Evolutionary conservation across 2,797 vertebrate species (phyloP).

Genomic region (Sciaenops ocellatus): DNA sequence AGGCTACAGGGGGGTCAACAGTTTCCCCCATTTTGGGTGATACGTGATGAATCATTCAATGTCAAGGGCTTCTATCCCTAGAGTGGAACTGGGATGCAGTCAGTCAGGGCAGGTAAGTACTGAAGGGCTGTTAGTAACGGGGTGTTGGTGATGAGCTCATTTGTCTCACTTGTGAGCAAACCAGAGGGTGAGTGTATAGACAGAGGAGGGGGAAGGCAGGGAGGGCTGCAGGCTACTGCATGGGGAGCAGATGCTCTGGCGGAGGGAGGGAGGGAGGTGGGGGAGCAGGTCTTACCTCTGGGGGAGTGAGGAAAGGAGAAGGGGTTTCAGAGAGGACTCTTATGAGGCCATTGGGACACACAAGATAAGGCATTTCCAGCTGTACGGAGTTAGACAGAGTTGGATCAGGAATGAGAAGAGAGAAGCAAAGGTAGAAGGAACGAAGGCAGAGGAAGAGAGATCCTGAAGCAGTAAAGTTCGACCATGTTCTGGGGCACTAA

Average conservation of each 20-base stretch:
- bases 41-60: slow-evolving; percentile 11
- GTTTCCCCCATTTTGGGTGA: slow-evolving; percentile 4
- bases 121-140: slow-evolving; percentile 64
- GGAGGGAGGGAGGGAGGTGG: neutral
- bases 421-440: slow-evolving; percentile 40
- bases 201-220: neutral
- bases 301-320: slow-evolving; percentile 76
- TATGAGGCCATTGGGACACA: slow-evolving; percentile 79
- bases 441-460: slow-evolving; percentile 21
- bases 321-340: slow-evolving; percentile 77
- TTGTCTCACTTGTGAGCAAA: slow-evolving; percentile 56
- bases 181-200: slow-evolving; percentile 28
- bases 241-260: slow-evolving; percentile 65
- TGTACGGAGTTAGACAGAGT: slow-evolving; percentile 77
- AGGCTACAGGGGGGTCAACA: neutral
- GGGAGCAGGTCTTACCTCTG: slow-evolving; percentile 80
- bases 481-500: neutral
- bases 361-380: slow-evolving; percentile 85
- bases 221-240: slow-evolving; percentile 70
- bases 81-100: slow-evolving; percentile 58
- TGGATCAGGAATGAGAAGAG: slow-evolving; percentile 57
- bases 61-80: neutral
- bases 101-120: slow-evolving; percentile 52
- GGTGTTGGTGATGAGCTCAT: slow-evolving; percentile 40
- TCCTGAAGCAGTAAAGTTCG: slow-evolving; percentile 11